Percentiles rank a stretch among this genome's conserved stretches.
Evolutionary conservation across 2,888 invertebrate species (phyloP).

Genomic region (Cephus runcator): DNA sequence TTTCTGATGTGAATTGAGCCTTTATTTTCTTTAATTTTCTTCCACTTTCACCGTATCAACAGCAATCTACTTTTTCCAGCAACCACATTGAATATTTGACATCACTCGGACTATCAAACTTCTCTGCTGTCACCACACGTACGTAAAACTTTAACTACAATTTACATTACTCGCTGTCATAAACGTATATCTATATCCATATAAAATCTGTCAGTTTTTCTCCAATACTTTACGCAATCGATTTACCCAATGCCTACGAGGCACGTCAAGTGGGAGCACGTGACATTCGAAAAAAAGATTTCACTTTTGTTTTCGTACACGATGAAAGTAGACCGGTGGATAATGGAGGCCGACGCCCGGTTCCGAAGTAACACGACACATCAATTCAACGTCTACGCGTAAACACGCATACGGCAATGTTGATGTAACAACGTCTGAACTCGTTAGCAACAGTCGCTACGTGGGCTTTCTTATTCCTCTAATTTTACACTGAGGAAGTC

Average conservation of each 20-base stretch:
- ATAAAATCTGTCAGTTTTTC: background rate
- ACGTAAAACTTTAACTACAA: background rate
- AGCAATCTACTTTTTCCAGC: constrained; percentile 13
- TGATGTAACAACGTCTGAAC: background rate
- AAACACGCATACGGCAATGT: background rate
- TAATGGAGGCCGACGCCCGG: constrained; percentile 17
- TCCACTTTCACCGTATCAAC: constrained; percentile 19
- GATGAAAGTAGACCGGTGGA: constrained; percentile 15
- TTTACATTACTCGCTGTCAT: background rate
- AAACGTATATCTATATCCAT: background rate
- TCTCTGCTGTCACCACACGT: background rate
- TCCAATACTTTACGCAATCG: background rate
- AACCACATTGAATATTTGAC: background rate
- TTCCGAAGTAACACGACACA: constrained; percentile 14
- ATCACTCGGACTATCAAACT: background rate
- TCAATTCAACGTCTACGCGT: background rate
- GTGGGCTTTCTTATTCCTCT: background rate
- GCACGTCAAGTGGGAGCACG: background rate
- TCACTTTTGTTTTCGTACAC: constrained; percentile 17
- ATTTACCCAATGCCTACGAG: background rate
- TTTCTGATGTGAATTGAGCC: background rate
- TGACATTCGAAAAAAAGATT: constrained; percentile 5
- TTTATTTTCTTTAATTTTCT: constrained; percentile 20
- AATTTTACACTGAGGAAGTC: background rate
- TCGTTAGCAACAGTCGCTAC: constrained; percentile 1